Conservation (phyloP, 2,113 vertebrate species). For the Podiceps cristatus region DNA sequence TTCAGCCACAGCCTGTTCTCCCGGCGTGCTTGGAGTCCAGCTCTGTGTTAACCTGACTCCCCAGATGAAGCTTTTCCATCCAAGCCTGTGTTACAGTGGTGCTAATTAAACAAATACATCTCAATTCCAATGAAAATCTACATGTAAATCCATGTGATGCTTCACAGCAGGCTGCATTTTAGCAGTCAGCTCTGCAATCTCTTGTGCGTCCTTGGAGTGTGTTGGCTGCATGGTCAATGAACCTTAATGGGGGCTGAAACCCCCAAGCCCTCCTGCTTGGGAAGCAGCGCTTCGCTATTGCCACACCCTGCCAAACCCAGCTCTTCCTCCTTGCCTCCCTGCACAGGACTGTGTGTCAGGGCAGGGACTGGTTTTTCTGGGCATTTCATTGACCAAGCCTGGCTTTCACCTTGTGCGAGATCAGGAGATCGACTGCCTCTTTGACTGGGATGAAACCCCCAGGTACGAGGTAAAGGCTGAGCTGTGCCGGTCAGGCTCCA, state of each 20-base stretch:
- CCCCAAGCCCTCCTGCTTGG: slow-evolving; percentile 35
- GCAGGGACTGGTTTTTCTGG: background rate
- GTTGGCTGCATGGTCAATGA: slow-evolving; percentile 60
- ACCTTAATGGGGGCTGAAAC: slow-evolving; percentile 58
- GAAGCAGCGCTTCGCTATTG: background rate
- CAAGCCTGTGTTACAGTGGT: slow-evolving; percentile 23
- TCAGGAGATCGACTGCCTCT: background rate
- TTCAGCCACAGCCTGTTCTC: background rate
- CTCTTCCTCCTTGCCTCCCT: background rate
- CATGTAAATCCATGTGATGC: slow-evolving; percentile 70
- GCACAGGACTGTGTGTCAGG: background rate
- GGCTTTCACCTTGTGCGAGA: background rate
- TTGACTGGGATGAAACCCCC: background rate
- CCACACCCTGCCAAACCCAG: background rate
- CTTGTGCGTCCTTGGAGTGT: slow-evolving; percentile 61
- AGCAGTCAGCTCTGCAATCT: slow-evolving; percentile 56
- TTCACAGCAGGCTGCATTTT: slow-evolving; percentile 74
- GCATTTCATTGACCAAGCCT: background rate
- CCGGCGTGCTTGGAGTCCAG: background rate
- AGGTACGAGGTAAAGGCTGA: background rate
- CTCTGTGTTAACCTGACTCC: background rate
- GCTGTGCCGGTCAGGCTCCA: background rate
- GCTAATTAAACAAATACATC: slow-evolving; percentile 80
- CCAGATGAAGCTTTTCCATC: background rate
- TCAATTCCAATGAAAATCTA: slow-evolving; percentile 78